Conservation (phyloP, 1,140 invertebrate genomes). For the Amyelois transitella region DNA sequence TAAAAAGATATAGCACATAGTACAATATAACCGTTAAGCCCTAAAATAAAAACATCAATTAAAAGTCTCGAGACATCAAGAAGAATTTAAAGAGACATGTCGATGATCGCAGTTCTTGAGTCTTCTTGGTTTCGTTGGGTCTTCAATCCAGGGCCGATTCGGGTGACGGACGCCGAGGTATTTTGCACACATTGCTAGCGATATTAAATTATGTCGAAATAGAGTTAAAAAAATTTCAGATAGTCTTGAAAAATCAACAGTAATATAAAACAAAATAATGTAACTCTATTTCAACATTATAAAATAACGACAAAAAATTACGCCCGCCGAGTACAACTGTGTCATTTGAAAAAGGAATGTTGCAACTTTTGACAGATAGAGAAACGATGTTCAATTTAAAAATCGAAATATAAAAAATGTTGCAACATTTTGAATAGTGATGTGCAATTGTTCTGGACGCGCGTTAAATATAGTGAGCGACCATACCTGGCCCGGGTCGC, state of each 20-base stretch:
- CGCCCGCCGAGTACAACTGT: constrained; percentile 59
- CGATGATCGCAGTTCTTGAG: neutral
- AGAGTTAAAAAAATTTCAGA: too few relatives aligned
- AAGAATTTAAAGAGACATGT: constrained; percentile 10
- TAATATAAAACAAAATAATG: too few relatives aligned
- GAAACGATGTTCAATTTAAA: neutral
- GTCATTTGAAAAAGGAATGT: constrained; percentile 8
- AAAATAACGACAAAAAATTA: constrained; percentile 38
- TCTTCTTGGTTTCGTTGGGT: constrained; percentile 17
- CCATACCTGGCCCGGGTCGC: constrained; percentile 78
- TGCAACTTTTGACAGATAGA: too few relatives aligned
- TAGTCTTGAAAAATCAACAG: too few relatives aligned
- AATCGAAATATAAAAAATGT: constrained; percentile 7
- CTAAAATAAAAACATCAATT: neutral
- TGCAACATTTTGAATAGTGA: constrained; percentile 13
- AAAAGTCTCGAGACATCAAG: neutral
- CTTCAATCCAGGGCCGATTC: constrained; percentile 47
- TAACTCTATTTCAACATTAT: constrained; percentile 44
- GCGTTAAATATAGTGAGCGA: constrained; percentile 47
- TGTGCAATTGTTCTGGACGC: constrained; percentile 47
- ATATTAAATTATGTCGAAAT: constrained; percentile 47
- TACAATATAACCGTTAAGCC: neutral
- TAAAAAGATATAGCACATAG: neutral
- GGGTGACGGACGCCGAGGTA: constrained; percentile 50
- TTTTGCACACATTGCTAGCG: constrained; percentile 68